phyloP scores from a whole-genome alignment of 2,113 vertebrate genomes.

The Hyaena hyaena region DNA sequence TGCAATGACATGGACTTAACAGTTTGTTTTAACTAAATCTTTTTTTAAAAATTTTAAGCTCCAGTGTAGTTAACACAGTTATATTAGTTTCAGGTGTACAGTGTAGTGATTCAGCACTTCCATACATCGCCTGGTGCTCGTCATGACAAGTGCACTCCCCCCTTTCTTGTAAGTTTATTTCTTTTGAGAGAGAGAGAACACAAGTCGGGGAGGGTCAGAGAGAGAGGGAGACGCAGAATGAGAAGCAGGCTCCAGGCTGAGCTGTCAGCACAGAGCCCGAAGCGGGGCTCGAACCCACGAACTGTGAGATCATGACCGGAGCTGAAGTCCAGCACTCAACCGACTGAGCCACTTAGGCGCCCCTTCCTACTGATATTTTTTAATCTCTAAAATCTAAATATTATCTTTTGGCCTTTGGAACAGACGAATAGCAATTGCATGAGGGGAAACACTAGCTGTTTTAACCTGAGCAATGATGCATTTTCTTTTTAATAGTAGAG shows the following conservation, averaged over 20 bases:
- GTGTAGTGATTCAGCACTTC: not conserved
- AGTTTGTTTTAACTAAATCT: not conserved
- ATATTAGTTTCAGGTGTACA: not conserved
- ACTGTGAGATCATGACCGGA: no score
- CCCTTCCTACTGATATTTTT: not conserved
- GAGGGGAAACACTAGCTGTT: not conserved
- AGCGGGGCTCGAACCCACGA: no score
- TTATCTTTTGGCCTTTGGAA: not conserved
- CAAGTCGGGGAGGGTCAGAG: no score
- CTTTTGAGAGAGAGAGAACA: no score
- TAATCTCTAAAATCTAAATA: not conserved
- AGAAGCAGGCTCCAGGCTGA: no score
- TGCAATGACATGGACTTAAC: not conserved
- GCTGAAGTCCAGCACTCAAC: no score
- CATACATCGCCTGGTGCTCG: not conserved
- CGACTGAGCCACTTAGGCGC: no score
- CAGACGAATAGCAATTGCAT: not conserved
- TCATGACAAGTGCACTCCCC: no score
- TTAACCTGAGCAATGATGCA: not conserved
- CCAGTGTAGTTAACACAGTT: not conserved
- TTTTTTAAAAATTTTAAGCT: not conserved
- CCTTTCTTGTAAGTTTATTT: no score
- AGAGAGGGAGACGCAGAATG: no score
- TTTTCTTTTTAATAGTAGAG: not conserved
- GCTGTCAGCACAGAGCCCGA: no score